Percentiles rank a stretch among this genome's conserved stretches.
Conservation (phyloP, 92 coral and sea anemone genomes). For the Phenganax marumi region DNA sequence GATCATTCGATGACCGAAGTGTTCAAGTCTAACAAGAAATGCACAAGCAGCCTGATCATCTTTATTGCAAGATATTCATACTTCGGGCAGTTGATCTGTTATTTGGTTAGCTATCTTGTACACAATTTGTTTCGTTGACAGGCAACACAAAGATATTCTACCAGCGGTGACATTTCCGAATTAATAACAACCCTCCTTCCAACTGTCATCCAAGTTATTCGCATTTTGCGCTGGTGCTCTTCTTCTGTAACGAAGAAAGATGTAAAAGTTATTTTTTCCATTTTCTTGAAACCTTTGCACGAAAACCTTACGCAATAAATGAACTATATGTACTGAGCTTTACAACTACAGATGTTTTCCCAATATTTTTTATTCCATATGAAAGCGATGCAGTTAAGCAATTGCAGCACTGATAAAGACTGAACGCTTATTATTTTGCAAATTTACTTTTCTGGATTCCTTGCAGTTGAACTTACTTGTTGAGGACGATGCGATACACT, state of each 20-base stretch:
- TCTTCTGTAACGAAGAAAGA: neutral
- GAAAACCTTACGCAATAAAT: neutral
- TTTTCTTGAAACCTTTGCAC: neutral
- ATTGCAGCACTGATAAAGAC: no score
- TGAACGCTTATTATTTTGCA: no score
- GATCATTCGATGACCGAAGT: no score
- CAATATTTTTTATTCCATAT: no score
- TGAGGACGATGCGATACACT: no score
- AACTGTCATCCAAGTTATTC: constrained; percentile 7
- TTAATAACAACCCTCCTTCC: constrained; percentile 16
- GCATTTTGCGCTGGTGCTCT: neutral
- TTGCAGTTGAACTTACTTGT: no score
- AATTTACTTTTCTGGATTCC: no score
- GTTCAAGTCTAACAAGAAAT: no score
- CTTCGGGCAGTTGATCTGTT: neutral
- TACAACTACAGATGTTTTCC: no score
- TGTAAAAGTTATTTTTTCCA: neutral
- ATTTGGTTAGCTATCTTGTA: neutral
- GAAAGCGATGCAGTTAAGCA: no score
- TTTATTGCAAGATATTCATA: neutral
- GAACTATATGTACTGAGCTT: neutral
- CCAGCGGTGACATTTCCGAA: neutral
- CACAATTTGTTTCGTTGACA: neutral
- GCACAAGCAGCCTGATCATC: no score
- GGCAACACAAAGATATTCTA: neutral